These are phyloP conservation scores for Urocynchramus pylzowi DNA, from an alignment of 2,113 vertebrate species.

Conservation along the genomic window DNA sequence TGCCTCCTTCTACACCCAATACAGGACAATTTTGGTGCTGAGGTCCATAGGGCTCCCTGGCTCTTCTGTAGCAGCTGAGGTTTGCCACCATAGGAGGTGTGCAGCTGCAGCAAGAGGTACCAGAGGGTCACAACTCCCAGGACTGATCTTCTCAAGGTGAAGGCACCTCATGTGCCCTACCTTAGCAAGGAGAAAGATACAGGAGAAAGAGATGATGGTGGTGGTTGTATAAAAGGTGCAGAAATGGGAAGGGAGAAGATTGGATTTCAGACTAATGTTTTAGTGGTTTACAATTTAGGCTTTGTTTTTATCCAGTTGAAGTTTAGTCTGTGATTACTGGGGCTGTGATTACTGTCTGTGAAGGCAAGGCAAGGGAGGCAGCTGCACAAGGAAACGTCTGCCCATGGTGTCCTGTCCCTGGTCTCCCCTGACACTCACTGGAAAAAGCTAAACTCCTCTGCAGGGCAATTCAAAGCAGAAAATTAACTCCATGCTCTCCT, in stretches of 20 bases:
- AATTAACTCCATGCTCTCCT: neutral
- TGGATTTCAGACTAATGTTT: neutral
- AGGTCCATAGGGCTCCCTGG: fast-evolving
- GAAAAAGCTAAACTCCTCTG: neutral
- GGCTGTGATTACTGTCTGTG: neutral
- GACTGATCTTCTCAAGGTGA: neutral
- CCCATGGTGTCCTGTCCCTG: neutral
- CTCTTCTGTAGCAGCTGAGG: neutral
- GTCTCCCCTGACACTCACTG: neutral
- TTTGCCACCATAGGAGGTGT: neutral
- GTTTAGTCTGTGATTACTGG: neutral
- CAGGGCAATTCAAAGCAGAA: neutral
- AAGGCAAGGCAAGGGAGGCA: neutral
- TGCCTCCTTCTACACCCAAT: neutral
- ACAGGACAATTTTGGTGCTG: neutral
- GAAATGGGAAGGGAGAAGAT: neutral
- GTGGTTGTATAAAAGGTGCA: neutral
- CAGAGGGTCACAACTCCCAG: neutral
- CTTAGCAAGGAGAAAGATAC: neutral
- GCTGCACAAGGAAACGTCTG: neutral
- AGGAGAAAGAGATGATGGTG: neutral
- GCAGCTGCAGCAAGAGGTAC: fast-evolving
- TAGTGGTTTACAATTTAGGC: neutral
- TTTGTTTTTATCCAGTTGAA: neutral
- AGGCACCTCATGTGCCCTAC: neutral